Evolutionary conservation across 2,888 invertebrate species (phyloP).

Genomic region (Vannuccia rotundouncinata): DNA sequence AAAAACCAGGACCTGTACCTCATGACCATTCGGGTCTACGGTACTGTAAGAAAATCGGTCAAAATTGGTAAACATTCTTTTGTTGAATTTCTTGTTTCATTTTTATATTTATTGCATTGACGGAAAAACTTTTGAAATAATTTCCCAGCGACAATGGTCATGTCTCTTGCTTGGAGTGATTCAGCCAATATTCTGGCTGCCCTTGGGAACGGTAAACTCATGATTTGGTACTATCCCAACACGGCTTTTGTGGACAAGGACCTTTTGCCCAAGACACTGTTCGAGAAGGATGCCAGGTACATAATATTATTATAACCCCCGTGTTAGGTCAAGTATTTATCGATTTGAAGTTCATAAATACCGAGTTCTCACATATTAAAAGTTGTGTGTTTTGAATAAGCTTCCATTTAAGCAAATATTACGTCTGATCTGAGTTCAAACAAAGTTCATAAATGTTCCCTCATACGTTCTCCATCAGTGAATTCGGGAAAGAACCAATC

Average conservation of each 20-base stretch:
- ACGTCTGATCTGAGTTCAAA: too few relatives aligned
- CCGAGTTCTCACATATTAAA: too few relatives aligned
- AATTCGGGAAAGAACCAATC: conserved; percentile 77
- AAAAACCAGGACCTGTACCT: conserved; percentile 79
- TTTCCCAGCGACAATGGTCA: conserved; percentile 63
- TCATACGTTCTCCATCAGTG: conserved; percentile 59
- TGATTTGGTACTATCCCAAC: conserved; percentile 74
- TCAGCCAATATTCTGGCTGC: conserved; percentile 72
- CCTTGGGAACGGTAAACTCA: conserved; percentile 65
- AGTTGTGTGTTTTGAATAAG: too few relatives aligned
- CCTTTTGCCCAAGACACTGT: conserved; percentile 63
- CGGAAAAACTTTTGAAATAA: background rate
- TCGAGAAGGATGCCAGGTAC: conserved; percentile 56
- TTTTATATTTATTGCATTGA: conserved; percentile 16
- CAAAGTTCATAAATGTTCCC: background rate
- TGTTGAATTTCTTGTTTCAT: background rate
- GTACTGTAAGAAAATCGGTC: conserved; percentile 63
- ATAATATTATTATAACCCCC: too few relatives aligned
- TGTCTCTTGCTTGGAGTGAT: conserved; percentile 67
- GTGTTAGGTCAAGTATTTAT: too few relatives aligned
- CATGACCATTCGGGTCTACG: conserved; percentile 65
- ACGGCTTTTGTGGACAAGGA: conserved; percentile 68
- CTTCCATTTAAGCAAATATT: too few relatives aligned
- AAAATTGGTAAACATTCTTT: conserved; percentile 62
- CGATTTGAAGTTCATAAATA: too few relatives aligned